phyloP scores from a whole-genome alignment of 2,888 invertebrate genomes.

The Lepidochitona cinerea region DNA sequence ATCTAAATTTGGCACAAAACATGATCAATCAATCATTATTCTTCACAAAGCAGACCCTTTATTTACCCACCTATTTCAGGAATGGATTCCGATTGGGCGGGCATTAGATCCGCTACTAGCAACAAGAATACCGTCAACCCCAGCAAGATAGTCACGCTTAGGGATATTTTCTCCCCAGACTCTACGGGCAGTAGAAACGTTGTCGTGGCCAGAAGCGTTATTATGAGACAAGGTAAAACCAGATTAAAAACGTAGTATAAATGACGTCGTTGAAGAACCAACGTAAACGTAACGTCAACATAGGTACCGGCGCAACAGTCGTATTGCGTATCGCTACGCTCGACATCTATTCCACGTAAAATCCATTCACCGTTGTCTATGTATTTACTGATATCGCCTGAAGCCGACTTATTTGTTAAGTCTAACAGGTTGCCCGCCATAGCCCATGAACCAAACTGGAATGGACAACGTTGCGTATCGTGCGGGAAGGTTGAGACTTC shows the following conservation, averaged over 20 bases:
- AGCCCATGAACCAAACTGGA: background rate
- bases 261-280: background rate
- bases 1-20: background rate
- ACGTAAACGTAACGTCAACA: background rate
- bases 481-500: background rate
- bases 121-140: slow-evolving; percentile 25
- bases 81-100: slow-evolving; percentile 22
- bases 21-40: background rate
- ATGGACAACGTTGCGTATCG: background rate
- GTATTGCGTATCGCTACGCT: background rate
- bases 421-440: background rate
- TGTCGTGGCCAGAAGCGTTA: background rate
- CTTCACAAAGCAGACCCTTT: background rate
- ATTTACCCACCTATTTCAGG: slow-evolving; percentile 21
- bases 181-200: slow-evolving; percentile 5
- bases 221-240: slow-evolving; percentile 2
- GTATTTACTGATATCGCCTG: background rate
- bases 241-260: slow-evolving; percentile 9
- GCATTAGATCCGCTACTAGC: slow-evolving; percentile 23
- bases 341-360: background rate
- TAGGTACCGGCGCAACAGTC: slow-evolving; percentile 1
- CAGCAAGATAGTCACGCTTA: slow-evolving; percentile 20
- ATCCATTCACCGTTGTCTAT: slow-evolving; percentile 4
- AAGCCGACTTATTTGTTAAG: background rate
- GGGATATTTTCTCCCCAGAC: slow-evolving; percentile 10